Evolutionary conservation across 2,797 vertebrate species (phyloP).

Genomic region (Myripristis murdjan): DNA sequence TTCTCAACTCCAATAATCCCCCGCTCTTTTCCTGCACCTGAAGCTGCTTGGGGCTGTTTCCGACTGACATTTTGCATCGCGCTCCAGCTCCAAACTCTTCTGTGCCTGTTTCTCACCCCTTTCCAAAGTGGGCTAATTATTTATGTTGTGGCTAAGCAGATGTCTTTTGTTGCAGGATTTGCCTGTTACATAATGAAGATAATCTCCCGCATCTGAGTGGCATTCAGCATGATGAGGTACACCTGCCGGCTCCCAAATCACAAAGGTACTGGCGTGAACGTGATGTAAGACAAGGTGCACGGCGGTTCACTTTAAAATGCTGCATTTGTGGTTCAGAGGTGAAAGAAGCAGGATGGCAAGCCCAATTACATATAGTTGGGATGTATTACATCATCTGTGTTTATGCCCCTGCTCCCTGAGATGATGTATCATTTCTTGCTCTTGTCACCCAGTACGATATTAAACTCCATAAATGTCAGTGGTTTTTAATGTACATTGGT

Average conservation of each 20-base stretch:
- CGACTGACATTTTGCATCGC: constrained; percentile 33
- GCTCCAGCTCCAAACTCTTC: constrained; percentile 7
- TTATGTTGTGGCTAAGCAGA: constrained; percentile 24
- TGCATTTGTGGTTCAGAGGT: constrained; percentile 5
- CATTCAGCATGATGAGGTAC: constrained; percentile 14
- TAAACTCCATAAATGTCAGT: constrained; percentile 58
- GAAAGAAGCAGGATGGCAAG: neutral
- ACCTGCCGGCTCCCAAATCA: constrained; percentile 26
- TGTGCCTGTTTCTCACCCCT: constrained; percentile 27
- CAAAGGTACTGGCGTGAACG: too few relatives aligned
- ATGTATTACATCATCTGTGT: constrained; percentile 38
- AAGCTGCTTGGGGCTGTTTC: constrained; percentile 20
- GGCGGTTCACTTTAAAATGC: neutral
- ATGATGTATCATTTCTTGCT: constrained; percentile 42
- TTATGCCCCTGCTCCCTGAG: constrained; percentile 13
- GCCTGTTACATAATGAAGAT: constrained; percentile 32
- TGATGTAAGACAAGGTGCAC: neutral
- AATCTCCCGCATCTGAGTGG: constrained; percentile 32
- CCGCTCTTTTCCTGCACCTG: constrained; percentile 17
- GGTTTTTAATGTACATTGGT: constrained; percentile 65
- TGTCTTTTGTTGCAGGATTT: constrained; percentile 24
- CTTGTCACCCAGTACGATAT: constrained; percentile 46
- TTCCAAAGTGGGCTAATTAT: constrained; percentile 36
- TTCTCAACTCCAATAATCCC: constrained; percentile 33
- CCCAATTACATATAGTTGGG: constrained; percentile 25